Conservation (phyloP, 2,113 vertebrate species). For the Actenoides lindsayi region DNA sequence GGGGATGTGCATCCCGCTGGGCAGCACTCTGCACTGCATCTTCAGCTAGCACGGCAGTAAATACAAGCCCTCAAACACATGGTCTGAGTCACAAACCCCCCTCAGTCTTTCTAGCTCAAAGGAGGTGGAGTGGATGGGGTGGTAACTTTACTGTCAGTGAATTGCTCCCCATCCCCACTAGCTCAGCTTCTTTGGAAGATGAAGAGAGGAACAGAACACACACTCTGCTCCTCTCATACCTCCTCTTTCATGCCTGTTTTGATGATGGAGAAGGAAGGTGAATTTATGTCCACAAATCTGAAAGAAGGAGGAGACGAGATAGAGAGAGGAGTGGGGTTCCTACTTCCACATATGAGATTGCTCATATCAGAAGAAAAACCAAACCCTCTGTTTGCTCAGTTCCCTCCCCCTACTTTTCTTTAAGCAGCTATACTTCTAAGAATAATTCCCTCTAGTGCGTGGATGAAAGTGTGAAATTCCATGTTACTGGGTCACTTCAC, state of each 20-base stretch:
- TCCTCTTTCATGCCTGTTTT: background rate
- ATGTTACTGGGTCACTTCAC: slow-evolving; percentile 27
- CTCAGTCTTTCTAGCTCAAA: background rate
- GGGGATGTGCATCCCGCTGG: rapidly evolving
- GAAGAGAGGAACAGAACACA: background rate
- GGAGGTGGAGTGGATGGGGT: background rate
- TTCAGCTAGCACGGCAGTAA: background rate
- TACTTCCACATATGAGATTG: background rate
- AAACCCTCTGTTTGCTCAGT: background rate
- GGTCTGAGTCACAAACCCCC: background rate
- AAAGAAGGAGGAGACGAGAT: background rate
- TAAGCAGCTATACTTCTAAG: slow-evolving; percentile 24
- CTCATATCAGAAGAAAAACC: background rate
- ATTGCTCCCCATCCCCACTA: background rate
- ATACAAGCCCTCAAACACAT: background rate
- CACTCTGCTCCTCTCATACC: background rate
- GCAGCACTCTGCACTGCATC: background rate
- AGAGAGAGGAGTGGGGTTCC: background rate
- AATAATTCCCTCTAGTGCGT: background rate
- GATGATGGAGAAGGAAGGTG: background rate
- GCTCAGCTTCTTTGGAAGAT: background rate
- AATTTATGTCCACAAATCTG: background rate
- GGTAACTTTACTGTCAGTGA: background rate
- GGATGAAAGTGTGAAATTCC: slow-evolving; percentile 38
- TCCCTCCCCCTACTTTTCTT: background rate